These are phyloP conservation scores for Orthonevra nobilis DNA, from an alignment of 2,888 invertebrate genomes.

Conservation along the genomic window DNA sequence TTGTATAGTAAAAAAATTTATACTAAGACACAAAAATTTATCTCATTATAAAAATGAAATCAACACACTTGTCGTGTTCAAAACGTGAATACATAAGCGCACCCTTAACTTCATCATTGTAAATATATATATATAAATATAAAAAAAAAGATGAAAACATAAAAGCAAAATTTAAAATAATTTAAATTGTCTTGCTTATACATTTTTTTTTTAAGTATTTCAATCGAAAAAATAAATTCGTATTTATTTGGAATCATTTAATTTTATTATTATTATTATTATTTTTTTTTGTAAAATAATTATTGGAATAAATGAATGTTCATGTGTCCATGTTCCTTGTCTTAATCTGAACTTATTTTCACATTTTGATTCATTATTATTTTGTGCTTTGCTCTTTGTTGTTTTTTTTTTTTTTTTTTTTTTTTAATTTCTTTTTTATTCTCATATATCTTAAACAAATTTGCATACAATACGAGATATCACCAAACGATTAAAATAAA, in stretches of 20 bases:
- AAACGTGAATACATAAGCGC: conserved; percentile 15
- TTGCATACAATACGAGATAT: too few relatives aligned
- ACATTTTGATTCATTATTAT: not conserved
- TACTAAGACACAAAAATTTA: conserved; percentile 1
- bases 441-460: too few relatives aligned
- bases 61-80: conserved; percentile 15
- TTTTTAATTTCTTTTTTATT: not conserved
- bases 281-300: conserved; percentile 29
- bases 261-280: too few relatives aligned
- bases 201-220: conserved; percentile 1
- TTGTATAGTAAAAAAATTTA: conserved; percentile 2
- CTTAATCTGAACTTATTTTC: not conserved
- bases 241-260: conserved; percentile 8
- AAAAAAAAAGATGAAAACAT: conserved; percentile 4
- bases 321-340: conserved; percentile 27
- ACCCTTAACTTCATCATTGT: conserved; percentile 34
- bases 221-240: not conserved
- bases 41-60: conserved; percentile 18
- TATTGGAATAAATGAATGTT: conserved; percentile 41
- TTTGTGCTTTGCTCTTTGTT: not conserved
- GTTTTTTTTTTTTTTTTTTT: not conserved
- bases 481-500: too few relatives aligned
- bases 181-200: too few relatives aligned
- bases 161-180: not conserved
- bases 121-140: conserved; percentile 20